Percentiles rank a stretch among this genome's conserved stretches.
Evolutionary conservation across 2,888 invertebrate species (phyloP).

Genomic region (Andricus curvator): DNA sequence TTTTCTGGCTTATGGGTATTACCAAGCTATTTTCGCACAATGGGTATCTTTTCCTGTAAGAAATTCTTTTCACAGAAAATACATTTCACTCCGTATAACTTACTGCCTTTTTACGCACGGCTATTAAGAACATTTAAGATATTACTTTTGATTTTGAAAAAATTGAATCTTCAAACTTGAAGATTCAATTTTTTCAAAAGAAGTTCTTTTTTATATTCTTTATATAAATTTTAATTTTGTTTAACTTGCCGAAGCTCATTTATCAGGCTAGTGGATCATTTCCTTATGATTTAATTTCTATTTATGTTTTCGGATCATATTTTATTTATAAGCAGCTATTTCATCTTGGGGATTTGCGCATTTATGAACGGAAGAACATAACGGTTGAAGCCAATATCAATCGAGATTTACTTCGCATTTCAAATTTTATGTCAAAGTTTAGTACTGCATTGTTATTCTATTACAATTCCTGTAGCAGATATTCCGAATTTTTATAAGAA

Average conservation of each 20-base stretch:
- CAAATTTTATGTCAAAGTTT: slow-evolving; percentile 2
- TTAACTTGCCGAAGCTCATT: slow-evolving; percentile 19
- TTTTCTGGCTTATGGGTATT: slow-evolving; percentile 7
- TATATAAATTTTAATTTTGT: slow-evolving; percentile 2
- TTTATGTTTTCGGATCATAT: slow-evolving; percentile 20
- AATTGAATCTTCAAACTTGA: no score
- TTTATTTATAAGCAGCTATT: slow-evolving; percentile 27
- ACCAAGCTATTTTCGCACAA: slow-evolving; percentile 10
- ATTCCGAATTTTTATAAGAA: background rate
- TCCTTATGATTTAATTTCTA: slow-evolving; percentile 8
- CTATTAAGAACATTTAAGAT: background rate
- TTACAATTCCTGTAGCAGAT: slow-evolving; percentile 4
- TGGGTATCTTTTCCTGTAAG: background rate
- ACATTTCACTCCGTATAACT: slow-evolving; percentile 1
- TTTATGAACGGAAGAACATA: background rate
- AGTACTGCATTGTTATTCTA: background rate
- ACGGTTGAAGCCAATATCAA: background rate
- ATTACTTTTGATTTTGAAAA: background rate
- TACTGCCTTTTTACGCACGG: background rate
- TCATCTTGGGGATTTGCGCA: background rate
- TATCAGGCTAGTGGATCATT: background rate
- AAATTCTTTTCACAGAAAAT: slow-evolving; percentile 7
- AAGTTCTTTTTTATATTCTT: background rate
- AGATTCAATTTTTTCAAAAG: no score
- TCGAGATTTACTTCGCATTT: slow-evolving; percentile 5